phyloP scores from a whole-genome alignment of 2,113 vertebrate genomes.

The Pomatostomus ruficeps region DNA sequence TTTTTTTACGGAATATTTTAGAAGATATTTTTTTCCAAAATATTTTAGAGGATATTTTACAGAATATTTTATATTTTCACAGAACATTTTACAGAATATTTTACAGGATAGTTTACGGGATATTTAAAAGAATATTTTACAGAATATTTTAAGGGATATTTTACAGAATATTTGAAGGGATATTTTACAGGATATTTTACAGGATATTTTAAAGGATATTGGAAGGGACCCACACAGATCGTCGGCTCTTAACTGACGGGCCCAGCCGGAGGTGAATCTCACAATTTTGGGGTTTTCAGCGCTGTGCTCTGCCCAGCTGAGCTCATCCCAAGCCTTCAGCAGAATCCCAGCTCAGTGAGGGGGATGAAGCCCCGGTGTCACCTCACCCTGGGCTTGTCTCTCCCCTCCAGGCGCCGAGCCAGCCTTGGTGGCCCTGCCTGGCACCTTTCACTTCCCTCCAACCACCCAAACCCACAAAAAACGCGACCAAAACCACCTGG shows the following conservation, averaged over 20 bases:
- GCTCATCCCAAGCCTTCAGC: background rate
- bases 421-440: background rate
- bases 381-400: background rate
- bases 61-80: background rate
- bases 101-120: background rate
- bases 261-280: background rate
- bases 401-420: background rate
- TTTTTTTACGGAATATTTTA: background rate
- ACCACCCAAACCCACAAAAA: background rate
- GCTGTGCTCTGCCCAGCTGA: background rate
- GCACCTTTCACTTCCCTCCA: background rate
- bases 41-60: background rate
- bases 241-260: accelerated
- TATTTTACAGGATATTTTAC: background rate
- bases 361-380: background rate
- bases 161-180: background rate
- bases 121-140: background rate
- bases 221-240: background rate
- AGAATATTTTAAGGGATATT: background rate
- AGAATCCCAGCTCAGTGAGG: background rate
- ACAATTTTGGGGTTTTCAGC: accelerated
- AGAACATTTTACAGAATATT: background rate
- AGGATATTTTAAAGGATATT: background rate
- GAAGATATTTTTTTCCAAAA: too few relatives aligned
- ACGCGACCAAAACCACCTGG: background rate